Evolutionary conservation across 2,888 invertebrate genomes (phyloP).

Genomic region (Platycnemis pennipes): DNA sequence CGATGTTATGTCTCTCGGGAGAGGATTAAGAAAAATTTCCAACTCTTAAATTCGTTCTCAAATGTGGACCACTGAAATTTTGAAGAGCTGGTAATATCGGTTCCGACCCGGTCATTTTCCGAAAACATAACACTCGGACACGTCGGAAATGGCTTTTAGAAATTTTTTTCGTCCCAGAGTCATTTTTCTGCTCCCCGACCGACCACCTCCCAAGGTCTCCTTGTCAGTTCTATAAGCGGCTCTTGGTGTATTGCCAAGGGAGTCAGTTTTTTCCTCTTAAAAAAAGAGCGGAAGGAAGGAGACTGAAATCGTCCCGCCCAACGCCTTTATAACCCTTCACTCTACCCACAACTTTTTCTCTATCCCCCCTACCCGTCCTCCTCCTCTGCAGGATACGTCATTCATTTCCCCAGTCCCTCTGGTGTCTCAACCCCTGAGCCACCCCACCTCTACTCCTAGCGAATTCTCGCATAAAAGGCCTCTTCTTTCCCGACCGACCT

Average conservation of each 20-base stretch:
- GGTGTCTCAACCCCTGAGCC: not conserved
- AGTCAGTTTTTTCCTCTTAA: not conserved
- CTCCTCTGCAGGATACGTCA: too few relatives aligned
- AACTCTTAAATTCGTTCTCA: not conserved
- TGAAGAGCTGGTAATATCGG: not conserved
- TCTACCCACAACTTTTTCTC: not conserved
- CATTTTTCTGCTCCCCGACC: not conserved
- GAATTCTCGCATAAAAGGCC: not conserved
- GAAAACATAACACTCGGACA: not conserved
- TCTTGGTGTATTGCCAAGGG: conserved; percentile 61
- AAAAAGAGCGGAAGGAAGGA: conserved; percentile 41
- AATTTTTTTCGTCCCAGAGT: not conserved
- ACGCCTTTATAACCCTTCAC: not conserved
- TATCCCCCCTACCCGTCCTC: not conserved
- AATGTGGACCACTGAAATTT: not conserved
- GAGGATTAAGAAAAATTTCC: not conserved
- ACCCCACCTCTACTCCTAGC: not conserved
- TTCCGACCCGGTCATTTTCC: not conserved
- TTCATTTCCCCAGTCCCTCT: too few relatives aligned
- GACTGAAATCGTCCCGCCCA: not conserved
- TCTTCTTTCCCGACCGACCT: not conserved
- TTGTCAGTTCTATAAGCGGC: conserved; percentile 51
- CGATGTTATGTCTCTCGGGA: not conserved
- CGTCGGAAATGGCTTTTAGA: not conserved
- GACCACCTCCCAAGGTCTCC: conserved; percentile 29